Base-by-base conservation (phyloP, 1,140 invertebrate genomes). In the Zaprionus ornatus region DNA sequence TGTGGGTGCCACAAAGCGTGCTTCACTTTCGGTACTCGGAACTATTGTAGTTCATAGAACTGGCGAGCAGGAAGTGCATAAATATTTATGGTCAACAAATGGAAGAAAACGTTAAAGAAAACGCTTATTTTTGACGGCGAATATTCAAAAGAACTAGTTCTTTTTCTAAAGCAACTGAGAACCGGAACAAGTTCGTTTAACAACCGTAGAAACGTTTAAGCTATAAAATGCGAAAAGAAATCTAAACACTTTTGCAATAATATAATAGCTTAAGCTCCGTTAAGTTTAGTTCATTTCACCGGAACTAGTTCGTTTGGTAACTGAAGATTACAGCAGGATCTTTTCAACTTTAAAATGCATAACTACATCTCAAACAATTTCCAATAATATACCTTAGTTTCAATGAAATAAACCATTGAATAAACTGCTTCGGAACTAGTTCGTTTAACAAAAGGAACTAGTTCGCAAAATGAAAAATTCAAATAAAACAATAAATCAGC, bases 31-130 rank as follows among this genome's bases (percentile, higher is more conserved):
- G 17, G 13, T 13, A 21, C n/a, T 3, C 17, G n/a, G 56, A 59
- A 59, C 56, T 37, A n/a, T n/a, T n/a, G n/a, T n/a, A 37, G 56
- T 59, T 59, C 56, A 1, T 21, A 12, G 45, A 50, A 23, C 45
- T 13, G 12, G 45, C 19, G 2, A 50, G 19, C 19, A 21, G 19
- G 9, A 23, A 50, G 10, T 23, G 45, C 45, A 50, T 23, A 13
- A 21, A 50, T 23, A 19, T 23, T 50, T 50, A 50, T 50, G 17
- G 19, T 9, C 6, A 45, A 9, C 5, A 17, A 42, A 6, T 4
- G 5, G 6, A 17, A 45, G 40, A 7, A 7, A 45, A 45, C 13
- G 4, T 37, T 5, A 7, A 17, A 45, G n/a, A 17, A 45, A 45
- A 6, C n/a, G 5, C 40, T 21, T 6, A 3, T 3, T 4, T 19